phyloP scores from a whole-genome alignment of 2,797 vertebrate species.

The Crocodylus rhombifer region DNA sequence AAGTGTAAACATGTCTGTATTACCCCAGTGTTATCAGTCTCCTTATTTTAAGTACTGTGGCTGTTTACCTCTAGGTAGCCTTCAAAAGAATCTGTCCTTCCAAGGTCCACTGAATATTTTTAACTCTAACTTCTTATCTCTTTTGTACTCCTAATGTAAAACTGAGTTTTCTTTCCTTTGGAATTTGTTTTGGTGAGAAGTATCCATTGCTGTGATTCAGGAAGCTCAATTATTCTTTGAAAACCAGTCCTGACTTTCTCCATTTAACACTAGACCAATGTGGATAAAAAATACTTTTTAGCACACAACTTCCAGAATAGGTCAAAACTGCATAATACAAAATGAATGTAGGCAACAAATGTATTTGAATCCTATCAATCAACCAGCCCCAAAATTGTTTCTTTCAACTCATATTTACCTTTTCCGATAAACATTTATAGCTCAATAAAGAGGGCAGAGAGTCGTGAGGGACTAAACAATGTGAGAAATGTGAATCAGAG shows the following conservation, averaged over 20 bases:
- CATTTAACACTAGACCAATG: not conserved
- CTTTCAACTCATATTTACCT: not conserved
- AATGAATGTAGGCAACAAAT: not conserved
- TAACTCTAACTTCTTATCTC: not conserved
- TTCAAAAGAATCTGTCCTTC: slow-evolving; percentile 29
- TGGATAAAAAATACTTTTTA: not conserved
- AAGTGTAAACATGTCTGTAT: not conserved
- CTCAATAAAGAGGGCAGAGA: not conserved
- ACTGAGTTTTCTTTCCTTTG: not conserved
- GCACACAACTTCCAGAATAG: not conserved
- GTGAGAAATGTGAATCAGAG: not conserved
- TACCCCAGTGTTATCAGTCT: not conserved
- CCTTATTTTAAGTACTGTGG: not conserved
- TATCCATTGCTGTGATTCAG: not conserved
- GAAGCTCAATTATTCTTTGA: not conserved
- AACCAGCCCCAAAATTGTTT: not conserved
- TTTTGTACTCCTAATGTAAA: not conserved
- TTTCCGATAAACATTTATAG: not conserved
- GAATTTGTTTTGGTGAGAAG: not conserved
- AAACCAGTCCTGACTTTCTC: not conserved
- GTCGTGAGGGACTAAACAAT: not conserved
- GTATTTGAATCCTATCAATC: not conserved
- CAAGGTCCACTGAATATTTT: slow-evolving; percentile 26
- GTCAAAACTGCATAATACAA: not conserved
- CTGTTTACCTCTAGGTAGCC: not conserved